Base-by-base conservation (phyloP, 2,888 invertebrate species). In the Drosophila mettleri region DNA sequence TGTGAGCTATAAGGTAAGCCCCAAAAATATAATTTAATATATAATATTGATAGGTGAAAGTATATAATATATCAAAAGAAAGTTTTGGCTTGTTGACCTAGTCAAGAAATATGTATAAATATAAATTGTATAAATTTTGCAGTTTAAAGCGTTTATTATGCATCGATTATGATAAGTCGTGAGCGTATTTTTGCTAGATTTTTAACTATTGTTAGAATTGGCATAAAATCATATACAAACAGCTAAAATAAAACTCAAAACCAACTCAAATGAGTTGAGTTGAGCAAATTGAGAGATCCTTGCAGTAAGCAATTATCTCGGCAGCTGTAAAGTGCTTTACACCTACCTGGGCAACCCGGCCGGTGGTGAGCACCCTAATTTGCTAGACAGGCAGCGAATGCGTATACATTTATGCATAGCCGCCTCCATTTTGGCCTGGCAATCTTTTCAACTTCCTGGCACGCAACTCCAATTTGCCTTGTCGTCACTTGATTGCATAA, bases 1-100 rank as follows among this genome's bases (percentile, higher is more conserved):
- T 57, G 86, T 93, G 57, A 90, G 80, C 65, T 94, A 93, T 78
- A 94, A 93, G 93, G 94, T 94, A 58, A 34, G 2, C 1, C 14
- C 7, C 14, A 14, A 22, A 41, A 14, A 20, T 7, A 41, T 14
- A 39, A 12, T 24, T 4, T 24, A 24, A 24, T 24, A 5, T 4
- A 24, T 4, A 4, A 24, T 5, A 24, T 24, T 3, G 5, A 24
- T 24, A 24, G 3, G 5, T 24, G 3, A 5, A 24, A 24, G 24
- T 14, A 20, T 39, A 1, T 18, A 20, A 12, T 39, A 20, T 8
- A 14, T 12, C 22, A 7, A 2, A 12, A 16, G 34, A 3, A 9
- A 38, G 1, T 39, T 3, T 41, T n/a, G 8, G 14, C 41, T 22
- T 14, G 3, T 8, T n/a, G 4, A 22, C 8, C 8, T 3, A 1